Evolutionary conservation across 2,888 invertebrate genomes (phyloP).

Genomic region (Leptopterna dolabrata): DNA sequence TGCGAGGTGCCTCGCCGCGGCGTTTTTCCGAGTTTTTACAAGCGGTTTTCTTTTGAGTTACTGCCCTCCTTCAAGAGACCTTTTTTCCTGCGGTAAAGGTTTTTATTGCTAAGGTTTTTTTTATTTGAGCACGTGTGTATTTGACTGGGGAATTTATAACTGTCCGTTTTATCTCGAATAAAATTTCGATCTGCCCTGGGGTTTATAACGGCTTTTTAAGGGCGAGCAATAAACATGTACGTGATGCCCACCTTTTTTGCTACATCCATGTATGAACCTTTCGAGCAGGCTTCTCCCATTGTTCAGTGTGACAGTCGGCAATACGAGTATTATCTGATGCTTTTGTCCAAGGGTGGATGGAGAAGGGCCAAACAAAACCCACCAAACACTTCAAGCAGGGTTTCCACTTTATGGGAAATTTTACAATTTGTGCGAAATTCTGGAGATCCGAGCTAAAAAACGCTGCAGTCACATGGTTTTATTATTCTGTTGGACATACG

Average conservation of each 20-base stretch:
- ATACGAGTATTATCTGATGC: no score
- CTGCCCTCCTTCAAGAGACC: not conserved
- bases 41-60: constrained; percentile 41
- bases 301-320: no score
- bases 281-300: no score
- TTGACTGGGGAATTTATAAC: constrained; percentile 26
- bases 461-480: no score
- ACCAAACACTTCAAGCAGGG: no score
- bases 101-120: constrained; percentile 18
- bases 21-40: constrained; percentile 22
- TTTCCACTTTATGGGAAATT: no score
- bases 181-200: not conserved
- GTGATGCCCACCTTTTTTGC: not conserved
- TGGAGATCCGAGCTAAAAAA: no score
- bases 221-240: not conserved
- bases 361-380: no score
- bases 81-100: not conserved
- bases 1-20: not conserved
- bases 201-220: not conserved
- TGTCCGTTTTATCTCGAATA: not conserved
- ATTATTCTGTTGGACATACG: no score
- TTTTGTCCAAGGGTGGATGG: no score
- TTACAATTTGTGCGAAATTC: no score
- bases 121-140: constrained; percentile 44
- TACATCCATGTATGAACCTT: no score